These are phyloP conservation scores for Trichomalopsis sarcophagae DNA, from an alignment of 1,140 invertebrate species.

Conservation along the genomic window DNA sequence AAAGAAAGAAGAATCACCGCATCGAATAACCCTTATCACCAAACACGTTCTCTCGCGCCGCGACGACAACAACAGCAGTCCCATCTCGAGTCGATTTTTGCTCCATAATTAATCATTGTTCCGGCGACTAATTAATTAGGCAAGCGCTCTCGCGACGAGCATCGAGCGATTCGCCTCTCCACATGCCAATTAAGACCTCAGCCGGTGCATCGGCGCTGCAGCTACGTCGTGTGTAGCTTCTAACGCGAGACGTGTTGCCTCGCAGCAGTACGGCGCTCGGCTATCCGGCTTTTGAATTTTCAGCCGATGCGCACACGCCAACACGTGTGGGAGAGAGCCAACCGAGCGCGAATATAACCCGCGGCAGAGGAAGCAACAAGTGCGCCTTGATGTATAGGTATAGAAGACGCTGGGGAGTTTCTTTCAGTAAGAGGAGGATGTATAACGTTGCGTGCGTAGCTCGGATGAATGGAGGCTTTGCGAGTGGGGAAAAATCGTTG, in stretches of 20 bases:
- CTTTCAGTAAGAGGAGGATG: too few species aligned
- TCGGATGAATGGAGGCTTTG: too few species aligned
- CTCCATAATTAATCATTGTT: conserved; percentile 67
- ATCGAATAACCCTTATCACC: neutral
- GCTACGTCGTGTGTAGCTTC: conserved; percentile 26
- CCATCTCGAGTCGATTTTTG: conserved; percentile 53
- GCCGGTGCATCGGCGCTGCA: conserved; percentile 48
- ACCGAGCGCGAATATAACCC: conserved; percentile 5
- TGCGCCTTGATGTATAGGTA: neutral
- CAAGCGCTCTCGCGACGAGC: conserved; percentile 60
- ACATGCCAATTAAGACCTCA: conserved; percentile 70
- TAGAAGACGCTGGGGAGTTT: too few species aligned
- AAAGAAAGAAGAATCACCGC: neutral
- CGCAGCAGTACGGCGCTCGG: conserved; percentile 9
- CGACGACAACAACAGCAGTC: neutral
- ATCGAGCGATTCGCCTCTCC: conserved; percentile 56
- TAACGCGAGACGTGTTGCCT: conserved; percentile 61
- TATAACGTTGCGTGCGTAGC: too few species aligned
- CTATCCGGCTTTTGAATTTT: neutral
- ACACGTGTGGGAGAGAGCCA: neutral
- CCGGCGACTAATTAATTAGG: conserved; percentile 71
- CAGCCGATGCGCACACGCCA: neutral
- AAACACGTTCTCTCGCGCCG: neutral
- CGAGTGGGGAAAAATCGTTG: too few species aligned
- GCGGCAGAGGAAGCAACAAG: neutral